Conservation (phyloP, 2,113 vertebrate species). For the Psilopogon haemacephalus region DNA sequence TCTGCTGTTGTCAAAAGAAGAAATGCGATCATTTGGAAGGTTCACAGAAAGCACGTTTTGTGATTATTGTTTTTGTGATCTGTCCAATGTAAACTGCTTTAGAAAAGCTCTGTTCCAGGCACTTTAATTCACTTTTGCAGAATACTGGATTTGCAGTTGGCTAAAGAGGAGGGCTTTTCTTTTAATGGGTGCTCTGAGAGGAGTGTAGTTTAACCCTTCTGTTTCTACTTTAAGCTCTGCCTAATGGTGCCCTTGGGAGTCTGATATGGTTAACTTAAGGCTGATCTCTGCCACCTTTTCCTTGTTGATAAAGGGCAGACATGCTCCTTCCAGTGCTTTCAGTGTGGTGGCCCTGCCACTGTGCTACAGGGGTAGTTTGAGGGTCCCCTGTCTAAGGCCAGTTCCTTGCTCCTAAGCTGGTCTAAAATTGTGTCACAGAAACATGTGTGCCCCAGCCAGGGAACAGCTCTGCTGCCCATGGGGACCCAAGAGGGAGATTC, state of each 20-base stretch:
- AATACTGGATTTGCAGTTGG: slow-evolving; percentile 41
- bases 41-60: slow-evolving; percentile 57
- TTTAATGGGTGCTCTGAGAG: slow-evolving; percentile 21
- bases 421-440: background rate
- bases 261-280: background rate
- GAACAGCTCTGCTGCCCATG: background rate
- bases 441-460: accelerated
- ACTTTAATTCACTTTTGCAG: slow-evolving; percentile 50
- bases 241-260: background rate
- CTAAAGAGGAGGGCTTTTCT: slow-evolving; percentile 40
- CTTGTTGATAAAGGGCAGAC: background rate
- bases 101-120: slow-evolving; percentile 52
- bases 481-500: background rate
- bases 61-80: slow-evolving; percentile 64
- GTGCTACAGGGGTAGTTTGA: background rate
- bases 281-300: background rate
- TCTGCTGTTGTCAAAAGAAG: slow-evolving; percentile 40
- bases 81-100: slow-evolving; percentile 64
- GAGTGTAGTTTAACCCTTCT: background rate
- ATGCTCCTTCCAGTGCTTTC: background rate
- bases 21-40: slow-evolving; percentile 63
- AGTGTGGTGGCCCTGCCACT: background rate
- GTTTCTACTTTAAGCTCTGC: background rate
- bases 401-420: background rate
- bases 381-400: background rate